A percentile compares a stretch with the other conserved stretches of the same genome.
Evolutionary conservation across 1,140 invertebrate genomes (phyloP).

Genomic region (Aphelinus certus): DNA sequence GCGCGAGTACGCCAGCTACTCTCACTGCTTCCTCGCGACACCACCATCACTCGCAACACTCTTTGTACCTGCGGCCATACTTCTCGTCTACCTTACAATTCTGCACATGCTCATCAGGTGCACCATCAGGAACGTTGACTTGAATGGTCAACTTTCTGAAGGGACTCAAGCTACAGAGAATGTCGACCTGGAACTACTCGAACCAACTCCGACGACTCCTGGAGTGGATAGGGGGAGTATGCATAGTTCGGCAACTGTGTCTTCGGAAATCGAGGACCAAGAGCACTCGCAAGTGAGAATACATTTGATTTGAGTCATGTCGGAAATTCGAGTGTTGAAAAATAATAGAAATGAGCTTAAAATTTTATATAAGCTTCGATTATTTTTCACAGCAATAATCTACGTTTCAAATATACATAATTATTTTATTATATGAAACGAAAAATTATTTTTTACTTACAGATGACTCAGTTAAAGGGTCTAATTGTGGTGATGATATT

Average conservation of each 20-base stretch:
- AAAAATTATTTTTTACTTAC: slow-evolving; percentile 64
- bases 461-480: slow-evolving; percentile 82
- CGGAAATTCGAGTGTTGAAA: too few species aligned
- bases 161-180: slow-evolving; percentile 85
- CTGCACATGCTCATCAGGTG: slow-evolving; percentile 82
- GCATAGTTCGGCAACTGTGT: slow-evolving; percentile 72
- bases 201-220: slow-evolving; percentile 67
- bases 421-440: background rate
- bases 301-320: background rate
- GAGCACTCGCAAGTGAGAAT: slow-evolving; percentile 75
- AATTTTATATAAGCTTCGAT: too few species aligned
- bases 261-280: slow-evolving; percentile 80
- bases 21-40: slow-evolving; percentile 84
- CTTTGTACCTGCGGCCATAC: slow-evolving; percentile 79
- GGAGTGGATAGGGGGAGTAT: slow-evolving; percentile 68
- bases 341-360: too few species aligned
- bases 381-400: too few species aligned
- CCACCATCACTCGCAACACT: slow-evolving; percentile 83
- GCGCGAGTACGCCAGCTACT: slow-evolving; percentile 83
- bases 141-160: slow-evolving; percentile 78
- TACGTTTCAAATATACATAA: background rate
- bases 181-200: slow-evolving; percentile 81
- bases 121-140: slow-evolving; percentile 73
- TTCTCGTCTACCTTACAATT: slow-evolving; percentile 78
- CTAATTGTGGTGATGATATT: slow-evolving; percentile 81